Conservation (phyloP, 2,888 invertebrate genomes). For the Drosophila greeni region DNA sequence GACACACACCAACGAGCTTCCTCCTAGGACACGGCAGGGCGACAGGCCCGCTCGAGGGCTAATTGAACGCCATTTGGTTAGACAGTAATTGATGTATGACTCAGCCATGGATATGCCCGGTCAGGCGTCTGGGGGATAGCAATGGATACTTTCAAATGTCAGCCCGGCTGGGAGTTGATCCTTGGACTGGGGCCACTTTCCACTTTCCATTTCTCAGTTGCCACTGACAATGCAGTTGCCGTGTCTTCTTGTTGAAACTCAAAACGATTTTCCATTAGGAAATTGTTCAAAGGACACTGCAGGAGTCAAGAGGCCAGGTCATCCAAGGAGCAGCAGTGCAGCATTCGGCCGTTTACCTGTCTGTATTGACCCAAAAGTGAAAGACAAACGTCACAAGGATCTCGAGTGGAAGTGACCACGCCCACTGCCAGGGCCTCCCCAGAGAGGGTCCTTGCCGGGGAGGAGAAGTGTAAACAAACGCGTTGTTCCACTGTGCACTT, state of each 20-base stretch:
- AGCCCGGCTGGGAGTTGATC: slow-evolving; percentile 8
- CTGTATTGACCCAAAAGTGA: slow-evolving; percentile 40
- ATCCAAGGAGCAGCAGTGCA: slow-evolving; percentile 28
- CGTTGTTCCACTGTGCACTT: slow-evolving; percentile 43
- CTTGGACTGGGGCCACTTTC: slow-evolving; percentile 32
- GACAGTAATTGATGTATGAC: slow-evolving; percentile 72
- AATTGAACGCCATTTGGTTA: slow-evolving; percentile 69
- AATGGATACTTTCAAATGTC: slow-evolving; percentile 39
- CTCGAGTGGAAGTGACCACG: slow-evolving; percentile 6
- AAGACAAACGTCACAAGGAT: slow-evolving; percentile 23
- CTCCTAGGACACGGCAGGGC: slow-evolving; percentile 8
- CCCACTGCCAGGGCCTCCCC: slow-evolving; percentile 16
- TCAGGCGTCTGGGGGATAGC: slow-evolving; percentile 29
- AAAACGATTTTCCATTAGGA: slow-evolving; percentile 62
- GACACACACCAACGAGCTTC: background rate
- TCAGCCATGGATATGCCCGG: slow-evolving; percentile 33
- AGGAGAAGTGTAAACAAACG: slow-evolving; percentile 40
- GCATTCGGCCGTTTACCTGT: slow-evolving; percentile 33
- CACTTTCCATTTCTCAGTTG: slow-evolving; percentile 15
- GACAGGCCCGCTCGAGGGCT: slow-evolving; percentile 49
- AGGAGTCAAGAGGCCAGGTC: slow-evolving; percentile 47
- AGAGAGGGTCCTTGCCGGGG: background rate
- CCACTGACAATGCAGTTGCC: slow-evolving; percentile 47
- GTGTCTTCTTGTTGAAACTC: slow-evolving; percentile 50
- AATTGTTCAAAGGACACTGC: slow-evolving; percentile 45